Percentiles rank a stretch among this genome's conserved stretches.
phyloP scores from a whole-genome alignment of 2,113 vertebrate species.

The Enhydra lutris region DNA sequence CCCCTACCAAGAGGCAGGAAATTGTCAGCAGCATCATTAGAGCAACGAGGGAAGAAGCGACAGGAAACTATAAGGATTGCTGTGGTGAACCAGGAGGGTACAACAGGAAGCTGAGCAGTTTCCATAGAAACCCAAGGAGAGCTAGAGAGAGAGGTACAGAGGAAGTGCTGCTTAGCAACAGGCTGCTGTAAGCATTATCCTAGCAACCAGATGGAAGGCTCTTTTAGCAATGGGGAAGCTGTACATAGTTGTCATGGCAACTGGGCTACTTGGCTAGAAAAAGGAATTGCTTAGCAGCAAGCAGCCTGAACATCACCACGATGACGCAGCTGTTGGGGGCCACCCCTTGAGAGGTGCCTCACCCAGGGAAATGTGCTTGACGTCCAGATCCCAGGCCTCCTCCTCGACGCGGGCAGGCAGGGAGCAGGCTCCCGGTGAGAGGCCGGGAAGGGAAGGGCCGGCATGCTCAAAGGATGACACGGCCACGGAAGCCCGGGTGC shows the following conservation, averaged over 20 bases:
- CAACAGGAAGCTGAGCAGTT: conserved; percentile 77
- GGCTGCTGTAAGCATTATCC: conserved; percentile 70
- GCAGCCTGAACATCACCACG: conserved; percentile 66
- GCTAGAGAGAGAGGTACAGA: conserved; percentile 70
- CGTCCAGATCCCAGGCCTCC: conserved; percentile 81
- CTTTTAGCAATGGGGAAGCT: conserved; percentile 70
- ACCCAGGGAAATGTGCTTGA: conserved; percentile 81
- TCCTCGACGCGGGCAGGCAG: conserved; percentile 78
- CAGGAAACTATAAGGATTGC: conserved; percentile 74
- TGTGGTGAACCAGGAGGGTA: conserved; percentile 68
- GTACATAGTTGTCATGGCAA: conserved; percentile 72
- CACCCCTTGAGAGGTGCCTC: conserved; percentile 75
- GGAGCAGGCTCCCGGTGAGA: conserved; percentile 77
- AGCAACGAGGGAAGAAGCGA: conserved; percentile 74
- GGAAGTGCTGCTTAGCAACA: conserved; percentile 75
- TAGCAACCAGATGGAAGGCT: conserved; percentile 69
- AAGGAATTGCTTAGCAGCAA: conserved; percentile 69
- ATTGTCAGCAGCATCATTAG: conserved; percentile 74
- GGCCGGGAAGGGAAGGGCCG: conserved; percentile 73
- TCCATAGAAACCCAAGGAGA: conserved; percentile 74
- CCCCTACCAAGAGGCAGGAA: conserved; percentile 75
- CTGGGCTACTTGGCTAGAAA: conserved; percentile 67
- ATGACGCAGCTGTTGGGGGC: conserved; percentile 68
- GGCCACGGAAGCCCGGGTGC: conserved; percentile 71
- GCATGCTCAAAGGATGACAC: conserved; percentile 76